Evolutionary conservation across 2,797 vertebrate genomes (phyloP), one percentile per base, ranked within the genome.

Genomic region (Muscicapa comitata): DNA sequence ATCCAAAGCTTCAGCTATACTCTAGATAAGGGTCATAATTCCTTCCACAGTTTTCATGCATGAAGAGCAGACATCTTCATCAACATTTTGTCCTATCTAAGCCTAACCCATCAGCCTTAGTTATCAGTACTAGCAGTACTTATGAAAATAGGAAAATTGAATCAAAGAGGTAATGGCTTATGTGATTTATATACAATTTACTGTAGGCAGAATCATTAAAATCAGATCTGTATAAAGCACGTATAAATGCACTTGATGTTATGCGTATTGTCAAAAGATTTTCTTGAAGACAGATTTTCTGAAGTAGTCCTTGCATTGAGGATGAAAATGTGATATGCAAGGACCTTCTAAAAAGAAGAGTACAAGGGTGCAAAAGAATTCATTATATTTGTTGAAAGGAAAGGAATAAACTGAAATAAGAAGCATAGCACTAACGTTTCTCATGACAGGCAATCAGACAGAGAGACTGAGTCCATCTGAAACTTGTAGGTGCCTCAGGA

Each of bases 401-500:
- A 83, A 40, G 72, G 80, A 94, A 95, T 82, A 94, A 94, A 86
- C 26, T 29, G 57, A 95, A 94, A 75, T 91, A 80, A 95, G 94
- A 91, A 91, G 62, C 62, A 53, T 66, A 54, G 31, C 29, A 20
- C 90, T 81, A 45, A 63, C 0, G 13, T 61, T 85, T 86, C 61
- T 90, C 48, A 24, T 83, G 95, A 93, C 80, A 96, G 84, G 70
- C 53, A 78, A 86, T 94, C 85, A 94, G 92, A 85, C 58, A 65
- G 81, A 79, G 78, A 92, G 73, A 58, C 53, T 47, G 72, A 94
- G 80, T 96, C 92, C 90, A 76, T 94, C 81, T 96, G 88, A 80
- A 78, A 86, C 88, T 91, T 47, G 38, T 88, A 93, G 89, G 57
- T 80, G 61, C 82, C 84, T 96, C 84, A 94, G 93, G 94, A 97